phyloP scores from a whole-genome alignment of 2,113 vertebrate genomes.

The Indicator indicator region DNA sequence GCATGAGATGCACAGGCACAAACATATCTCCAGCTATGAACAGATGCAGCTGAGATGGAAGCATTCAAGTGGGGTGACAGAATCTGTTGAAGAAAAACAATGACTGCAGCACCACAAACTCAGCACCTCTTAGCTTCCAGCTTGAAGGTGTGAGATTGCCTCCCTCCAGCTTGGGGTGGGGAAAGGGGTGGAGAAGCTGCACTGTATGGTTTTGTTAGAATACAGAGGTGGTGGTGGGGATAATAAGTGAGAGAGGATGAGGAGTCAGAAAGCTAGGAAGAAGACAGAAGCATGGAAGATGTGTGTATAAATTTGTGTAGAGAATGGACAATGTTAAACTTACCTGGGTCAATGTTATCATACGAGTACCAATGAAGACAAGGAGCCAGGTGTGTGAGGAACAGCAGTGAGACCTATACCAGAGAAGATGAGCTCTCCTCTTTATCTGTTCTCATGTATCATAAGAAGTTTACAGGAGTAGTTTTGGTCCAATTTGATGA shows the following conservation, averaged over 20 bases:
- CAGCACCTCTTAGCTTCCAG: neutral
- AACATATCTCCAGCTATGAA: neutral
- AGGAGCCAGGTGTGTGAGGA: neutral
- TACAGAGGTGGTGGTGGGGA: neutral
- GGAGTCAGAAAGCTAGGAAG: neutral
- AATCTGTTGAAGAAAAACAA: neutral
- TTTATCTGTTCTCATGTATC: neutral
- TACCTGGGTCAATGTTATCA: neutral
- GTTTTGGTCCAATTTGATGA: neutral
- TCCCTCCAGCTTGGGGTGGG: accelerated
- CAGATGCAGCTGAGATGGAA: neutral
- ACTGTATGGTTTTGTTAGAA: neutral
- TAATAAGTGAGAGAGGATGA: neutral
- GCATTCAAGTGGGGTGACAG: neutral
- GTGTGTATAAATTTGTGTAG: neutral
- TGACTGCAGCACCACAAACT: neutral
- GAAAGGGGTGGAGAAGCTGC: neutral
- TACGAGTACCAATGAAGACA: neutral
- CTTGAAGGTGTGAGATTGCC: neutral
- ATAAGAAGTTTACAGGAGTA: neutral
- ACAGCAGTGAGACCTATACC: neutral
- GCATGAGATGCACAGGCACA: neutral
- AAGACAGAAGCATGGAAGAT: neutral
- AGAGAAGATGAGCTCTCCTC: neutral
- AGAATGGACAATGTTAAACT: accelerated